Conservation (phyloP, 2,888 invertebrate species). For the Caenorhabditis imperialis region DNA sequence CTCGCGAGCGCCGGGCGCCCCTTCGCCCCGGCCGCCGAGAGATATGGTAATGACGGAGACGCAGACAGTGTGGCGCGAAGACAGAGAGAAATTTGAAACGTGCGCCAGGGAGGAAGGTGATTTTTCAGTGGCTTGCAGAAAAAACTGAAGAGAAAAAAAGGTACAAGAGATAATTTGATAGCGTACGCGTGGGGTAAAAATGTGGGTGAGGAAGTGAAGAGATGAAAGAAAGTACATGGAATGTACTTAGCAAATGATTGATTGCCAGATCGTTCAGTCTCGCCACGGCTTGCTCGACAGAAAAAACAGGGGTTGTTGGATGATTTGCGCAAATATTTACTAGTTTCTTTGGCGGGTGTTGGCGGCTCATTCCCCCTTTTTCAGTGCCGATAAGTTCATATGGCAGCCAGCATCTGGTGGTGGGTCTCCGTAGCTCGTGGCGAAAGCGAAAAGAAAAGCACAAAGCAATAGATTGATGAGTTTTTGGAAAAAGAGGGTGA, state of each 20-base stretch:
- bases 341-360: constrained; percentile 35
- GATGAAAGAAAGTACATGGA: constrained; percentile 22
- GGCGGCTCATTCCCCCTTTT: constrained; percentile 37
- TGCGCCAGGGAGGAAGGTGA: constrained; percentile 8
- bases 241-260: constrained; percentile 37
- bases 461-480: constrained; percentile 50
- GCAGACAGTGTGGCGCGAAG: constrained; percentile 33
- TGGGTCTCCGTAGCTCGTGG: too few relatives aligned
- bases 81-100: constrained; percentile 40
- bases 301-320: constrained; percentile 16
- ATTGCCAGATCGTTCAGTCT: constrained; percentile 1
- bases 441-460: constrained; percentile 26
- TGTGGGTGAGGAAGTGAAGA: background rate
- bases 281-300: too few relatives aligned
- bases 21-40: constrained; percentile 11
- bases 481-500: constrained; percentile 31
- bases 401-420: constrained; percentile 44
- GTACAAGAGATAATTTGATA: constrained; percentile 43
- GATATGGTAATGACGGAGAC: constrained; percentile 46
- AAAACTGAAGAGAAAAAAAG: constrained; percentile 22
- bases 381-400: constrained; percentile 31
- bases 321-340: constrained; percentile 45
- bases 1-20: constrained; percentile 47
- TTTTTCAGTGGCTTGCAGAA: constrained; percentile 6
- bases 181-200: constrained; percentile 1